Evolutionary conservation across 2,888 invertebrate genomes (phyloP), one percentile per base, ranked within the genome.

Genomic region (Idaea straminata): DNA sequence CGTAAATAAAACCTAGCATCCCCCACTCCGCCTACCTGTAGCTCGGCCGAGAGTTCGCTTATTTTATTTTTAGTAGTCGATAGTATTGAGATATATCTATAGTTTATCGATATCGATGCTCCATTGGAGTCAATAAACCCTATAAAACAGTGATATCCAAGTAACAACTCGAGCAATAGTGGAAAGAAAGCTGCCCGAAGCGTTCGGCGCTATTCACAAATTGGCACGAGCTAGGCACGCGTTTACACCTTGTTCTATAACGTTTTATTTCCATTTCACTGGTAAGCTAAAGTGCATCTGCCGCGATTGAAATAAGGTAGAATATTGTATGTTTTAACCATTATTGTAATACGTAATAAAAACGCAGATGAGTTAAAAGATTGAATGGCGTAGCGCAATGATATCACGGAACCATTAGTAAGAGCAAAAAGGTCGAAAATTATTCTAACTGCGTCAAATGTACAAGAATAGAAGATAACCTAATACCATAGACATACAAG

Each of bases 211-310:
- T 90, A 88, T 89, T 88, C 90, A 90, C 92, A 91, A 91, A 91
- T 92, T 91, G 91, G 90, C 91, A 91, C 91, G 91, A 91, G 91
- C 90, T 86, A 83, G 87, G 85, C 91, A 91, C 91, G 89, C 91
- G 89, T 84, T 81, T 71, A 68, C 61, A 69, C 69, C 58, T 66
- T 73, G 70, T 70, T 66, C 59, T 66, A 67, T 66, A 86, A 82
- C 57, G 76, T 61, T 75, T 62, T 74, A 86, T 78, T 70, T 73
- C 64, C 66, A 58, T 61, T 35, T 58, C 36, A 36, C 7, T 25
- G 15, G n/a, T 62, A 74, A 64, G 35, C 57, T 4, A 85, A 76
- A 79, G 66, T 63, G 57, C 62, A 73, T 79, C 66, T 66, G 82
- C 77, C 35, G 0, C 0, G 2, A 1, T 3, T 0, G 0, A 0